Conservation (phyloP, 2,888 invertebrate genomes). For the Dyspetes luteomarginatus region DNA sequence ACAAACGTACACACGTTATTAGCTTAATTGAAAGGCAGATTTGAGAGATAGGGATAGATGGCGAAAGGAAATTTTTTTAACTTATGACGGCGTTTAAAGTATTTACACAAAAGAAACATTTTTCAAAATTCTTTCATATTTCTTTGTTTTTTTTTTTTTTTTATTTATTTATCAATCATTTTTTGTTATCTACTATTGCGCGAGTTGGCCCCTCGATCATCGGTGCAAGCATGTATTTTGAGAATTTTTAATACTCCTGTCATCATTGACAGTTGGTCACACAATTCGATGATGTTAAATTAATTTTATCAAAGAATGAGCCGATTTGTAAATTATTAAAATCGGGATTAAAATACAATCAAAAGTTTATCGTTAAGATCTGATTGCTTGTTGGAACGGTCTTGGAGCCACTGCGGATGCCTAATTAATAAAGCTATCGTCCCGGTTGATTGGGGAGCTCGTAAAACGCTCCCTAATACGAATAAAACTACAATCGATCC, state of each 20-base stretch:
- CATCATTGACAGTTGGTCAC: neutral
- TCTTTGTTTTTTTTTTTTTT: conserved; percentile 57
- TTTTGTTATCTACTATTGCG: conserved; percentile 74
- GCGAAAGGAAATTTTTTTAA: conserved; percentile 36
- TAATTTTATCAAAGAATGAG: conserved; percentile 35
- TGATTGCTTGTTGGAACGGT: conserved; percentile 58
- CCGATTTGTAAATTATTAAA: conserved; percentile 25
- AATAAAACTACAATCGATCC: conserved; percentile 61
- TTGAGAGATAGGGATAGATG: conserved; percentile 40
- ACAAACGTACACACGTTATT: conserved; percentile 57
- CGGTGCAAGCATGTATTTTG: conserved; percentile 71
- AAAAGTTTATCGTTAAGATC: conserved; percentile 8
- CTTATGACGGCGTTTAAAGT: conserved; percentile 61
- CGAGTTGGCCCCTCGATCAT: conserved; percentile 79
- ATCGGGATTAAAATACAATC: conserved; percentile 10
- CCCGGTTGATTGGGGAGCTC: conserved; percentile 66
- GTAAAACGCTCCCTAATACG: conserved; percentile 62
- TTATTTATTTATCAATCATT: conserved; percentile 55
- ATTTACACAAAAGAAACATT: conserved; percentile 67
- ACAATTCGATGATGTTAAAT: neutral
- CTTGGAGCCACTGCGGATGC: conserved; percentile 66
- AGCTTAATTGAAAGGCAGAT: conserved; percentile 62
- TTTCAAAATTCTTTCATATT: conserved; percentile 55
- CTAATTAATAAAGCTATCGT: conserved; percentile 71
- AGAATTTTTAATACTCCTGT: conserved; percentile 36